phyloP scores from a whole-genome alignment of 2,797 vertebrate species.

The Coluber constrictor region DNA sequence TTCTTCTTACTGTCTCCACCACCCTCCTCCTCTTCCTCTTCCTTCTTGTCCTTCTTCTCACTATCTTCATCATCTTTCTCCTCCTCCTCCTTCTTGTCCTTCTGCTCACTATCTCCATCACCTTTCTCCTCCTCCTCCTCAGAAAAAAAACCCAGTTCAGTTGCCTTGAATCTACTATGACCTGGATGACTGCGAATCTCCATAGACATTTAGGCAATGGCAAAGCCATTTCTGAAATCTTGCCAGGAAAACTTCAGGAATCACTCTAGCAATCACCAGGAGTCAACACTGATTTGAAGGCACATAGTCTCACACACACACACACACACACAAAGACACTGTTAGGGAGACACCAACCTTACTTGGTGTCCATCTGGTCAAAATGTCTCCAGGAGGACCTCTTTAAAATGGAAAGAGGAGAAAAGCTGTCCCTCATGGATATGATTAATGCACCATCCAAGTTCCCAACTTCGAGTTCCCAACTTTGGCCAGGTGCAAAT shows the following conservation, averaged over 20 bases:
- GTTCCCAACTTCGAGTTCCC: constrained; percentile 76
- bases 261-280: background rate
- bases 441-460: constrained; percentile 70
- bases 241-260: background rate
- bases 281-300: background rate
- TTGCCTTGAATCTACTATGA: background rate
- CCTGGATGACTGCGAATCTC: background rate
- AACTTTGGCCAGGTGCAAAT: constrained; percentile 79
- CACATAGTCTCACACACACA: no score
- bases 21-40: no score
- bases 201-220: background rate
- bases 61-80: no score
- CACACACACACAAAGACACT: background rate
- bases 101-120: no score
- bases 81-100: no score
- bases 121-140: no score
- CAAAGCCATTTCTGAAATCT: background rate
- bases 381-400: background rate
- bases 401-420: background rate
- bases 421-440: constrained; percentile 29
- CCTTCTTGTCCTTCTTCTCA: no score
- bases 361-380: background rate
- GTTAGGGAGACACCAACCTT: background rate
- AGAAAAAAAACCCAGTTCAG: background rate
- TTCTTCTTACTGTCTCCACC: no score